Conservation (phyloP, 2,888 invertebrate species). For the Ichneumon xanthorius region DNA sequence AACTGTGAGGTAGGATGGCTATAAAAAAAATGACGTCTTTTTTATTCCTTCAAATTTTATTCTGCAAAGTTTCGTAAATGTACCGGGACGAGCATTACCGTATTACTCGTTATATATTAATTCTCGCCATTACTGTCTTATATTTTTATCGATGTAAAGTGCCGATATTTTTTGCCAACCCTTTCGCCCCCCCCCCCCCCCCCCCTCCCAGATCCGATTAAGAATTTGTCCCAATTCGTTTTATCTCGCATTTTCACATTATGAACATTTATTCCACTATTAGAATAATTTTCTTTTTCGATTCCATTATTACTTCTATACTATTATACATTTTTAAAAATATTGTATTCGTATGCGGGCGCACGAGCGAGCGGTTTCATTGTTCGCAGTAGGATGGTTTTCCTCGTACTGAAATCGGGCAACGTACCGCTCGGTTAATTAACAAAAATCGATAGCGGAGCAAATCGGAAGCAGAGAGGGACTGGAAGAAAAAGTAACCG, state of each 20-base stretch:
- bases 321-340: background rate
- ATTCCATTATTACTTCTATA: background rate
- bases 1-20: conserved; percentile 51
- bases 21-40: background rate
- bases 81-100: background rate
- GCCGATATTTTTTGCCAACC: no score
- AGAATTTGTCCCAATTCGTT: no score
- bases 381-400: conserved; percentile 22
- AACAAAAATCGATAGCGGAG: conserved; percentile 60
- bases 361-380: background rate
- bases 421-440: conserved; percentile 38
- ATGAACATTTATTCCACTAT: no score
- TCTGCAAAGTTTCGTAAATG: background rate
- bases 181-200: background rate
- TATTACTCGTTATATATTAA: background rate
- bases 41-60: background rate
- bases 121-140: no score
- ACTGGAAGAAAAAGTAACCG: conserved; percentile 20
- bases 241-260: no score
- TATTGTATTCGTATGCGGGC: background rate
- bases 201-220: no score
- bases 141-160: no score
- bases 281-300: background rate
- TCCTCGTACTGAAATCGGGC: conserved; percentile 41
- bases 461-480: conserved; percentile 18